Evolutionary conservation across 2,113 vertebrate genomes (phyloP).

Genomic region (Ceyx margarethae): DNA sequence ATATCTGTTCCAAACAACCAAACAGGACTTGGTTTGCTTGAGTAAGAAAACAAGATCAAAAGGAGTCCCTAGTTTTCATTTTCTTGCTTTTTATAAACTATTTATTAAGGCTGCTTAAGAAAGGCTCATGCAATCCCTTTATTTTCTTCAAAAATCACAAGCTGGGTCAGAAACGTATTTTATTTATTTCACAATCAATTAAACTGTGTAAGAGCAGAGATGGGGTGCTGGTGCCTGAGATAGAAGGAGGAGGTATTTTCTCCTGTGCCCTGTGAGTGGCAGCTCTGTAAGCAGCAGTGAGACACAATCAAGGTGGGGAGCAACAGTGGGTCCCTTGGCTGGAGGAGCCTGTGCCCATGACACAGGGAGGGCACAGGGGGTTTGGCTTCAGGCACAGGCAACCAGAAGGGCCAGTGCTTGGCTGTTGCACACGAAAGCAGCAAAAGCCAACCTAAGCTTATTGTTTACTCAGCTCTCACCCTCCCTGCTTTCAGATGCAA

Average conservation of each 20-base stretch:
- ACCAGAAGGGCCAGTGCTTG: neutral
- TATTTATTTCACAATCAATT: neutral
- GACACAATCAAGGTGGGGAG: rapidly evolving
- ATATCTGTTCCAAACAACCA: neutral
- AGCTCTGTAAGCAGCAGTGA: neutral
- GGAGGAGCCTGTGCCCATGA: neutral
- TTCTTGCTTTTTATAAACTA: neutral
- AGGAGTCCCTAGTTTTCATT: neutral
- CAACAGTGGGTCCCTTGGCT: neutral
- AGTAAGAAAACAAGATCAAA: neutral
- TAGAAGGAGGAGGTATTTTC: neutral
- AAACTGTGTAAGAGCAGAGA: neutral
- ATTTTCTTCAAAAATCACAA: neutral
- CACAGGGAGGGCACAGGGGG: neutral
- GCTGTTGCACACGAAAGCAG: neutral
- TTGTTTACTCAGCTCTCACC: neutral
- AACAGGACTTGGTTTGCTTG: neutral
- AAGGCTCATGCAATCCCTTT: neutral
- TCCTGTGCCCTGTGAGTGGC: rapidly evolving
- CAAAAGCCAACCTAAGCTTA: neutral
- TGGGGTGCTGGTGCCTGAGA: neutral
- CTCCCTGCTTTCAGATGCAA: neutral
- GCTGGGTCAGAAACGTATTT: neutral
- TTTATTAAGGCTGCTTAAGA: neutral
- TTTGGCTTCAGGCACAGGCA: neutral